Evolutionary conservation across 1,140 invertebrate species (phyloP).

Genomic region (Tetramorium parvispinum): DNA sequence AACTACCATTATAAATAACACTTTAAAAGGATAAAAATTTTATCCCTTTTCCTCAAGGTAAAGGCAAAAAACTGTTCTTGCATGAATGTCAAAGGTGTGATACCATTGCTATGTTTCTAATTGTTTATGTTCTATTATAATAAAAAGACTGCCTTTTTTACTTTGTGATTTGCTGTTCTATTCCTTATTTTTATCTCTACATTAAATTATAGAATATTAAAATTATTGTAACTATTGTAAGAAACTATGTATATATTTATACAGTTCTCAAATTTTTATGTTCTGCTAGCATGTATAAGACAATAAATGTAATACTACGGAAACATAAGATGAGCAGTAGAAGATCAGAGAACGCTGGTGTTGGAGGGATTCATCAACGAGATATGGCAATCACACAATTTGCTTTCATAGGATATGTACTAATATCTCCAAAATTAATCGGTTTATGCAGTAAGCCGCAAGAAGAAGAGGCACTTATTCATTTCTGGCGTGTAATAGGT

Average conservation of each 20-base stretch:
- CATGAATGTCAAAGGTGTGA: too few species aligned
- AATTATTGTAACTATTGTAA: background rate
- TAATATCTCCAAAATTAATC: constrained; percentile 87
- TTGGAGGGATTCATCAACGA: constrained; percentile 87
- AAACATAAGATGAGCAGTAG: constrained; percentile 87
- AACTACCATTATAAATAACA: too few species aligned
- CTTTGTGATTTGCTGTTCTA: too few species aligned
- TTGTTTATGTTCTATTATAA: too few species aligned
- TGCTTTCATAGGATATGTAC: constrained; percentile 91
- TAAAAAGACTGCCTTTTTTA: too few species aligned
- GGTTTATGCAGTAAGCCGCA: constrained; percentile 85
- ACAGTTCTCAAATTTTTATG: background rate
- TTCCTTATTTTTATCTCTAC: background rate
- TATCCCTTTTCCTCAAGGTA: too few species aligned
- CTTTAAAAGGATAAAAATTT: too few species aligned
- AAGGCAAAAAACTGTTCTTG: too few species aligned
- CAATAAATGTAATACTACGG: constrained; percentile 87
- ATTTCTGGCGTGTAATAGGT: constrained; percentile 93
- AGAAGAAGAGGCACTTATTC: constrained; percentile 89
- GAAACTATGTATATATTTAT: background rate
- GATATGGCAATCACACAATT: constrained; percentile 94
- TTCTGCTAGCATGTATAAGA: constrained; percentile 82
- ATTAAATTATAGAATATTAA: background rate
- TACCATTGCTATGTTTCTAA: too few species aligned
- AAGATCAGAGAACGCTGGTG: constrained; percentile 76